phyloP scores from a whole-genome alignment of 1,140 invertebrate genomes.

The Cydia pomonella region DNA sequence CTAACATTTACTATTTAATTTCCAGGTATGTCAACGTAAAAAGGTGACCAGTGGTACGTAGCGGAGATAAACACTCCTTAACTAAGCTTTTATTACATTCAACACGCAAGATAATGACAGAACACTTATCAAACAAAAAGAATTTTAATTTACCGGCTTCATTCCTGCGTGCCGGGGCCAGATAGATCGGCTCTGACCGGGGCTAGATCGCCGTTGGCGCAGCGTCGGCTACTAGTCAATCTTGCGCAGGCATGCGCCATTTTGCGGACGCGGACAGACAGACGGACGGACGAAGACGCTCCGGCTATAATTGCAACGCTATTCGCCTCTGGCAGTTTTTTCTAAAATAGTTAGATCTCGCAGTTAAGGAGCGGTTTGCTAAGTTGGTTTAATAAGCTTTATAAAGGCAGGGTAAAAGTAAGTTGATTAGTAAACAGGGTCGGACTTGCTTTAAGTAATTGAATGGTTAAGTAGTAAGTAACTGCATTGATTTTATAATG shows the following conservation, averaged over 20 bases:
- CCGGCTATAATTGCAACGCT: conserved; percentile 69
- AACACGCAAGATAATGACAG: conserved; percentile 58
- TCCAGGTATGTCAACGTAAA: conserved; percentile 39
- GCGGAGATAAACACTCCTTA: conserved; percentile 23
- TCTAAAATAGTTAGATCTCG: conserved; percentile 57
- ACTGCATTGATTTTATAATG: background rate
- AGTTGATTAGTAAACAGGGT: background rate
- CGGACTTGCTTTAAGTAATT: background rate
- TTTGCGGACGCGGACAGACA: conserved; percentile 57
- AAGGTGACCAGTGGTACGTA: conserved; percentile 41
- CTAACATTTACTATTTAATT: conserved; percentile 35
- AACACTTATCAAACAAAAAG: conserved; percentile 69
- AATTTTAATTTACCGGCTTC: conserved; percentile 71
- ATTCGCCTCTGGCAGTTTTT: conserved; percentile 62
- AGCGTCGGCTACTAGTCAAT: conserved; percentile 76
- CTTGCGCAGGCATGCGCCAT: conserved; percentile 73
- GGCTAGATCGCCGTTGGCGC: conserved; percentile 69
- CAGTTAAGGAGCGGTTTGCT: conserved; percentile 16
- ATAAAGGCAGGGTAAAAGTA: conserved; percentile 6
- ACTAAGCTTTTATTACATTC: conserved; percentile 43
- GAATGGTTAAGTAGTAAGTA: background rate
- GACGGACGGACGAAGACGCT: conserved; percentile 60
- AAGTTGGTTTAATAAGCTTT: conserved; percentile 10
- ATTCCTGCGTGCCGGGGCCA: conserved; percentile 57
- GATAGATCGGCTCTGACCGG: conserved; percentile 61